Evolutionary conservation across 1,140 invertebrate genomes (phyloP), one percentile per base, ranked within the genome.

Genomic region (Drosophila novamexicana): DNA sequence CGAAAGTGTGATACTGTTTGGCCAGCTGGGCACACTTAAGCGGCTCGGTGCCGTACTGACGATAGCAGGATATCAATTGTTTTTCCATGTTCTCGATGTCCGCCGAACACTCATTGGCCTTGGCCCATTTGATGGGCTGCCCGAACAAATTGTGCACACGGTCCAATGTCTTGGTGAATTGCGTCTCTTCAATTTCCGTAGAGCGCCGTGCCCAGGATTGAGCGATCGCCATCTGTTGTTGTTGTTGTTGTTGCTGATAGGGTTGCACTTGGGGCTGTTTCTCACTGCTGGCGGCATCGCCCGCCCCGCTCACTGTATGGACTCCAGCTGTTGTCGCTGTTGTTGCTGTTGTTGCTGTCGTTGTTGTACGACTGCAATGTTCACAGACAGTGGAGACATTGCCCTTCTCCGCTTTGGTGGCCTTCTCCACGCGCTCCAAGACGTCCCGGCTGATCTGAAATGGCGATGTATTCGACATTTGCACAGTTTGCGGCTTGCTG

Each of bases 401-500:
- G 14, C 34, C 18, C 29, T 6, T 22, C 7, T 49, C 44, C 1
- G 49, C 42, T 36, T 59, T 63, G 2, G 53, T 52, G 12, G 69
- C 77, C 36, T 70, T 71, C 5, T 89, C 67, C 7, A 88, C 75
- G n/a, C 83, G 80, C 1, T 83, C 69, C 34, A 74, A 42, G 37
- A 88, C 83, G 7, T 83, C 83, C 6, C 66, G 69, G 10, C 80
- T 83, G 6, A 88, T 59, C 37, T 83, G 79, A 65, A 84, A 77
- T 39, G 73, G 66, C n/a, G 58, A 56, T 12, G 59, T 59, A 59
- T 88, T 88, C 16, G 54, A 37, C 44, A 88, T 80, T 76, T 83
- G 68, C 22, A 83, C 79, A 1, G 79, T 83, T 16, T 89, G 77
- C 5, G 83, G 84, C 59, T 89, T 80, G 49, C 76, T 83, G 52